phyloP scores from a whole-genome alignment of 2,888 invertebrate genomes.

The Himalopsyche tibetana region DNA sequence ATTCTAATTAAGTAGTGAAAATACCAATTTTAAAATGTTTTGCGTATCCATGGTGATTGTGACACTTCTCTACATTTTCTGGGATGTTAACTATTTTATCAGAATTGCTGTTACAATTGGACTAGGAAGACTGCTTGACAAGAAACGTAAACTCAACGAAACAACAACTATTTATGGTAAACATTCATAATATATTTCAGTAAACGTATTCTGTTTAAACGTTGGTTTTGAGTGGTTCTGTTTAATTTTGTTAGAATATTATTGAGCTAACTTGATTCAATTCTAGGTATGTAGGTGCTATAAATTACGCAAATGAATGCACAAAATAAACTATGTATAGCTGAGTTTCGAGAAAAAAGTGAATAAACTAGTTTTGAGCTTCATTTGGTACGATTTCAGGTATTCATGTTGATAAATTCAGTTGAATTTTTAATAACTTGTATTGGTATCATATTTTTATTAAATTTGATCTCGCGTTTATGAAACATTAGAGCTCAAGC shows the following conservation, averaged over 20 bases:
- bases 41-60: constrained; percentile 68
- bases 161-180: constrained; percentile 86
- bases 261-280: neutral
- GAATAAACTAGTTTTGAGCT: too few species aligned
- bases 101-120: constrained; percentile 84
- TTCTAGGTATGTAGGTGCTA: neutral
- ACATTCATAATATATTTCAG: constrained; percentile 63
- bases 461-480: too few species aligned
- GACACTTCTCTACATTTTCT: constrained; percentile 81
- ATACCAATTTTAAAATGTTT: constrained; percentile 58
- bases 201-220: too few species aligned
- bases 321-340: neutral
- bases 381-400: too few species aligned
- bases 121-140: constrained; percentile 82
- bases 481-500: too few species aligned
- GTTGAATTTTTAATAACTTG: too few species aligned
- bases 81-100: constrained; percentile 89
- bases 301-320: neutral
- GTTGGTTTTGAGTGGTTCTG: too few species aligned
- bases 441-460: too few species aligned
- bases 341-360: too few species aligned
- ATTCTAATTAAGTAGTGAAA: neutral
- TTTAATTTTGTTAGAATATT: neutral
- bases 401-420: too few species aligned
- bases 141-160: constrained; percentile 83